These are phyloP conservation scores for Clarias batrachus DNA, from an alignment of 2,113 vertebrate genomes.

Conservation along the genomic window DNA sequence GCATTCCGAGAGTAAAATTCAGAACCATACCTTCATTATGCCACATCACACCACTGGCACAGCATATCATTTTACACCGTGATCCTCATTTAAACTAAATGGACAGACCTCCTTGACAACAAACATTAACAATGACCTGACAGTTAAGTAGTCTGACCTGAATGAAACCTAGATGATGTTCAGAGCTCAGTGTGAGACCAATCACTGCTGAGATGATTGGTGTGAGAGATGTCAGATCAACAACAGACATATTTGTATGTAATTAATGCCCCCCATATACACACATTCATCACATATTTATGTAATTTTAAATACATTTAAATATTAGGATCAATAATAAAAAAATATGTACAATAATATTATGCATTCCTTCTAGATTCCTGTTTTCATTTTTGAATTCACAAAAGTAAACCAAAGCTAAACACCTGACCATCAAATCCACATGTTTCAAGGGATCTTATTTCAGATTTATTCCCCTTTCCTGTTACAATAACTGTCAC, in stretches of 20 bases:
- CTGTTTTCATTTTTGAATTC: no score
- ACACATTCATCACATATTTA: neutral
- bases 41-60: conserved; percentile 39
- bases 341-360: neutral
- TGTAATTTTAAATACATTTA: neutral
- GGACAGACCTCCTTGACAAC: conserved; percentile 30
- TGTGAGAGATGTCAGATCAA: neutral
- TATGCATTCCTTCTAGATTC: no score
- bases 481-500: neutral
- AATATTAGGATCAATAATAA: neutral
- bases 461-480: neutral
- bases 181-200: neutral
- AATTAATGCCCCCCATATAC: no score
- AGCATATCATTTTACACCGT: conserved; percentile 44
- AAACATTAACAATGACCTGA: conserved; percentile 44
- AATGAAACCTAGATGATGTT: neutral
- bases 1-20: conserved; percentile 42
- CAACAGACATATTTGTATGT: neutral
- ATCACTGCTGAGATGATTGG: neutral
- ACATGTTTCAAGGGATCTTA: neutral
- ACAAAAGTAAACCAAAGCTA: no score
- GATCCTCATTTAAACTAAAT: conserved; percentile 40
- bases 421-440: neutral
- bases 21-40: conserved; percentile 46
- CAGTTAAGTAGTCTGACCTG: conserved; percentile 26